phyloP scores from a whole-genome alignment of 1,140 invertebrate species.

The Scylla paramamosain region DNA sequence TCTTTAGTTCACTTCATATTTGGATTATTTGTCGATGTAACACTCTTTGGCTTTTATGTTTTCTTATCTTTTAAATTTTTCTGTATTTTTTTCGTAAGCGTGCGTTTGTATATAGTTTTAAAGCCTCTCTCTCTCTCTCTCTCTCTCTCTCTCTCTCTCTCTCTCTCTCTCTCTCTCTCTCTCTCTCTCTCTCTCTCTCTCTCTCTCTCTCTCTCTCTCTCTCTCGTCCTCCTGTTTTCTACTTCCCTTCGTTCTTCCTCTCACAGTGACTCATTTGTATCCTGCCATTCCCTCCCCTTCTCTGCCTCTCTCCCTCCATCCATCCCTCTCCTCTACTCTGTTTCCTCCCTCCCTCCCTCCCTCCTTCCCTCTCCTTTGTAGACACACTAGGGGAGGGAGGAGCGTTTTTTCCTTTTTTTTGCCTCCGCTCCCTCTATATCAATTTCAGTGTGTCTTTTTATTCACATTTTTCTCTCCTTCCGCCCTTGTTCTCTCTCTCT shows the following conservation, averaged over 20 bases:
- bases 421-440: constrained; percentile 33
- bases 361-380: constrained; percentile 24
- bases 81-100: background rate
- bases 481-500: constrained; percentile 5
- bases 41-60: background rate
- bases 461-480: background rate
- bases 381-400: constrained; percentile 29
- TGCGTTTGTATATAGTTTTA: background rate
- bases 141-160: constrained; percentile 27
- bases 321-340: background rate
- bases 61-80: background rate
- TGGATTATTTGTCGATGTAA: background rate
- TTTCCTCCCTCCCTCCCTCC: constrained; percentile 4
- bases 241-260: constrained; percentile 4
- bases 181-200: constrained; percentile 36
- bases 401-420: background rate
- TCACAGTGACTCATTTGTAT: background rate
- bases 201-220: background rate
- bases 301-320: constrained; percentile 19
- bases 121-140: constrained; percentile 25
- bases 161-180: background rate
- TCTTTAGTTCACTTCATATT: background rate
- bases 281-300: background rate
- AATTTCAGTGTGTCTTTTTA: background rate
- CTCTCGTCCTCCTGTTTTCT: background rate